phyloP scores from a whole-genome alignment of 2,113 vertebrate species.

The Origma solitaria region DNA sequence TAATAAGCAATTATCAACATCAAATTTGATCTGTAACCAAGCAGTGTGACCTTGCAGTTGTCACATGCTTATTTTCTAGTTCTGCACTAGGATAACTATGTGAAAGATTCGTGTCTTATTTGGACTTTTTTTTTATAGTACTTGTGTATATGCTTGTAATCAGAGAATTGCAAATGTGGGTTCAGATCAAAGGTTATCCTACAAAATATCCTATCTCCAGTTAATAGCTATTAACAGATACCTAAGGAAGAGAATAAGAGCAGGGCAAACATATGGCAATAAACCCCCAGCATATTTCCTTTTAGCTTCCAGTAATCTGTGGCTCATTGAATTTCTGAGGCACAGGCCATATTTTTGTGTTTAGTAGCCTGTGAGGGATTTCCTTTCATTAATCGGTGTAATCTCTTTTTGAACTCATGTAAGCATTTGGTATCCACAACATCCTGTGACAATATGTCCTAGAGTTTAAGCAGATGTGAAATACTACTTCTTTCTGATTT shows the following conservation, averaged over 20 bases:
- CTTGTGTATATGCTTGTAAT: not conserved
- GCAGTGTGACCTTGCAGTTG: not conserved
- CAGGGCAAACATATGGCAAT: constrained; percentile 14
- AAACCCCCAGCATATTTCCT: not conserved
- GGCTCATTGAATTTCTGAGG: constrained; percentile 42
- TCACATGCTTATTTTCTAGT: not conserved
- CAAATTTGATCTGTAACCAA: not conserved
- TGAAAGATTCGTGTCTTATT: not conserved
- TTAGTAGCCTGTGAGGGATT: constrained; percentile 40
- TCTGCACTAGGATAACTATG: not conserved
- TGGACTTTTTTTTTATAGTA: not conserved
- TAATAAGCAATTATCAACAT: not conserved
- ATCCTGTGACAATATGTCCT: not conserved
- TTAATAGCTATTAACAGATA: not conserved
- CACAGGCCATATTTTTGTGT: not conserved
- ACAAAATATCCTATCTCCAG: not conserved
- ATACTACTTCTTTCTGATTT: not conserved
- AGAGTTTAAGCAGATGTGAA: not conserved
- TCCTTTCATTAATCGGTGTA: constrained; percentile 25
- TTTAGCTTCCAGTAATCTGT: constrained; percentile 8
- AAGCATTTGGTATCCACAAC: not conserved
- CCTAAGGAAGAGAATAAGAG: not conserved
- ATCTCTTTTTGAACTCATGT: constrained; percentile 33
- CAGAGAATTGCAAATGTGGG: not conserved
- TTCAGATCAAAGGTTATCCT: not conserved